Evolutionary conservation across 2,113 vertebrate species (phyloP), one percentile per base, ranked within the genome.

Genomic region (Delphinus delphis): DNA sequence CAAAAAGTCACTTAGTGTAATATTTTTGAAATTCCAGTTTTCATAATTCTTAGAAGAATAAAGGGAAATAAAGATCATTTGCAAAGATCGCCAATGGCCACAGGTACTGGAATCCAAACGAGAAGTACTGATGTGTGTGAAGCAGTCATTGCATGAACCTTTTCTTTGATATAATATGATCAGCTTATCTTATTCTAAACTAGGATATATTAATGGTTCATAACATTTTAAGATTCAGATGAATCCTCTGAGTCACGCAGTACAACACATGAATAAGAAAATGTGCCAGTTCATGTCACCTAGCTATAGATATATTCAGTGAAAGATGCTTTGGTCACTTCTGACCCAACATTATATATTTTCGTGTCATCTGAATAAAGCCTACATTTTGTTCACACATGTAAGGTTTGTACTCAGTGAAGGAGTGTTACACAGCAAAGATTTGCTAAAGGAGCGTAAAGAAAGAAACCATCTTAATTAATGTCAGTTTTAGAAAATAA

Each of bases 401-500:
- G 41, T 80, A 91, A 93, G 25, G 53, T 12, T 41, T 97, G 55
- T 96, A 73, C 44, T 93, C 74, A 88, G 38, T 87, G 79, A 93
- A 70, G 31, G 10, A 63, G 9, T 67, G 31, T 71, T 77, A 23
- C 63, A n/a, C 18, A 97, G 74, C 73, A 96, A 96, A 95, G 68
- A 86, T 84, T 33, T 89, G 96, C 67, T 96, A 95, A 65, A 92
- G 67, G 94, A 91, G 88, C 28, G 73, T 92, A 98, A 97, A 98
- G 60, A 65, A 92, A 97, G 38, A 88, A 91, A 85, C 95, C 41
- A 96, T 96, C 96, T 97, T 97, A 98, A 98, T 98, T 97, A 98
- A 97, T 77, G 82, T 73, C 98, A 80, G 97, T 95, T 97, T 98
- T 93, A 77, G 76, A 94, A 93, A 96, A 91, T 71, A 95, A 92